Percentiles rank a stretch among this genome's conserved stretches.
Conservation (phyloP, 23 tunicate species). For the Ciona savignyi region DNA sequence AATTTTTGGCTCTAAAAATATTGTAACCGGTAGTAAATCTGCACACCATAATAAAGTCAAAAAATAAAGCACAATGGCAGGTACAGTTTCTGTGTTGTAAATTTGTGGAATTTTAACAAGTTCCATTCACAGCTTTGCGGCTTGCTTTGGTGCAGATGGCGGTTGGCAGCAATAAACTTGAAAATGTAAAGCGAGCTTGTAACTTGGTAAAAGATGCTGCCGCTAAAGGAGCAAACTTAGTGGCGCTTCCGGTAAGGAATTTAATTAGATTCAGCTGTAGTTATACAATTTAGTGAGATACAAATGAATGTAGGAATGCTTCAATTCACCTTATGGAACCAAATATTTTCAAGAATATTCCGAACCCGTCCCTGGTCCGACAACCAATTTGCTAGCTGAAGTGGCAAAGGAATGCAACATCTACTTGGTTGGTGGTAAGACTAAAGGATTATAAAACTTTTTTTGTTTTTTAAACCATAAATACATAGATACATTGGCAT, state of each 20-base stretch:
- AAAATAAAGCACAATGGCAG: too few relatives aligned
- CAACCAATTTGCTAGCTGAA: conserved; percentile 49
- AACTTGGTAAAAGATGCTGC: conserved; percentile 76
- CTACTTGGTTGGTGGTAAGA: conserved; percentile 72
- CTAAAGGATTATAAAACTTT: not conserved
- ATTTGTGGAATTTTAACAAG: too few relatives aligned
- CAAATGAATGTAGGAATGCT: conserved; percentile 98
- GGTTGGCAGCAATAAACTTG: conserved; percentile 84
- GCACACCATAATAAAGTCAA: too few relatives aligned
- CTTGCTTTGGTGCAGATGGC: conserved; percentile 91
- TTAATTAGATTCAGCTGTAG: too few relatives aligned
- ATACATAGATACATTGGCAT: too few relatives aligned
- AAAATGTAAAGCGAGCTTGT: conserved; percentile 81
- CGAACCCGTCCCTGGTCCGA: conserved; percentile 88
- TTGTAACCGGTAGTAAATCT: too few relatives aligned
- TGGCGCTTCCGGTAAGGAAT: conserved; percentile 82
- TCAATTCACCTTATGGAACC: conserved; percentile 96
- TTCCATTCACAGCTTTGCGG: conserved; percentile 52
- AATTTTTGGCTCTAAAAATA: too few relatives aligned
- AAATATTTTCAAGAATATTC: conserved; percentile 95
- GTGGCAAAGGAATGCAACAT: conserved; percentile 88
- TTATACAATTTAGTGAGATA: too few relatives aligned
- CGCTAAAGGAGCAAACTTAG: conserved; percentile 79
- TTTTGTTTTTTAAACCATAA: not conserved
- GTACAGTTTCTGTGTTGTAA: too few relatives aligned